Evolutionary conservation across 2,888 invertebrate genomes (phyloP).

Genomic region (Dexiosoma caninum): DNA sequence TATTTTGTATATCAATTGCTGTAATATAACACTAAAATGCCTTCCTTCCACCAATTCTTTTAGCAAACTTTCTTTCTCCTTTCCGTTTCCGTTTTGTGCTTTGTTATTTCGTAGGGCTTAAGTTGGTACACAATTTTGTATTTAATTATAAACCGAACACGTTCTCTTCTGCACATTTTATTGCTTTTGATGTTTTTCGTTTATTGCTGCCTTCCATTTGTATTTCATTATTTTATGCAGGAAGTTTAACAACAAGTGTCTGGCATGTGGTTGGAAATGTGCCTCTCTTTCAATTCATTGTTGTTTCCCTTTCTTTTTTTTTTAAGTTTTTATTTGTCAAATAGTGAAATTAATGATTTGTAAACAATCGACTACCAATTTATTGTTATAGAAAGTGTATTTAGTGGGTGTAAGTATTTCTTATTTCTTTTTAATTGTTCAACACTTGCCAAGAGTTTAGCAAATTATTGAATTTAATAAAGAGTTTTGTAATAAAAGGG

Average conservation of each 20-base stretch:
- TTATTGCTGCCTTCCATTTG: neutral
- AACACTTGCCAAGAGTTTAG: neutral
- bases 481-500: no score
- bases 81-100: neutral
- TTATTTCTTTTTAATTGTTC: neutral
- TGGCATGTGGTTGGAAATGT: conserved; percentile 2
- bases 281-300: neutral
- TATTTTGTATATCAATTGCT: no score
- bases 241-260: no score
- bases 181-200: neutral
- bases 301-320: neutral
- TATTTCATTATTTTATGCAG: neutral
- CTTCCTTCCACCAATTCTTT: no score
- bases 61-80: no score
- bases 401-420: neutral
- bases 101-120: neutral
- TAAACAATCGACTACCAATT: conserved; percentile 55
- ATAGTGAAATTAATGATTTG: conserved; percentile 58
- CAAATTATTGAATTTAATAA: neutral
- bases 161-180: conserved; percentile 17
- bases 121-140: conserved; percentile 28
- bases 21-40: no score
- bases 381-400: conserved; percentile 24
- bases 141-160: conserved; percentile 48
- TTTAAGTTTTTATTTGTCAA: conserved; percentile 56